Evolutionary conservation across 2,797 vertebrate species (phyloP), one percentile per base, ranked within the genome.

Genomic region (Anabas testudineus): DNA sequence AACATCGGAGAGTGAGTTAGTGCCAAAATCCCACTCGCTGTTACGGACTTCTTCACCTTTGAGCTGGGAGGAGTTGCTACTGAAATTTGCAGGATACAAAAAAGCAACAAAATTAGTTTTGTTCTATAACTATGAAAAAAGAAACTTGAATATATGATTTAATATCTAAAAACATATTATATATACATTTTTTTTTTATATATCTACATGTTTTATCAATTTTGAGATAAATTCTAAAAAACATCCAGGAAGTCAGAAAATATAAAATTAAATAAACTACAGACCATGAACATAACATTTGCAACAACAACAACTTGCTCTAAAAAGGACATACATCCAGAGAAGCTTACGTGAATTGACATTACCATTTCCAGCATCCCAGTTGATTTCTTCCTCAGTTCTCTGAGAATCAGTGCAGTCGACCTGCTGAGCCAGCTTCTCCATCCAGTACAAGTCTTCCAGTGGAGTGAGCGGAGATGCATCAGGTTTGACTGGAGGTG

Each of bases 1-100:
- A 99, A 91, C 86, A 99, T 76, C 0, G 97, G 98, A 5, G 98
- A 99, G 66, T 92, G 94, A 19, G 97, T 99, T 71, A 99, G 95
- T 0, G 96, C 95, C 32, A 95, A 78, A 18, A 99, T 96, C 59
- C 96, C 95, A 32, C 94, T 96, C 1, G 95, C 91, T 0, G 95
- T 97, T 5, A 99, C 93, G 0, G 82, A 36, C 12, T 87, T 93
- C 77, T 92, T 93, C 58, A 81, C 1, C 3, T 92, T 86, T 3
- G 89, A 87, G 74, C 88, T 74, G 0, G 94, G 91, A 43, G 97
- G 92, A 1, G 95, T 95, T 0, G 78, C 90, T 19, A 19, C 85
- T 89, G 78, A 7, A 7, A 39, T 1, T 37, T 37, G 12, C 10
- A 3, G 65, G 10, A 34, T 37, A 7, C n/a, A 55, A 30, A 62